Conservation (phyloP, 2,888 invertebrate species). For the Zele albiditarsus region DNA sequence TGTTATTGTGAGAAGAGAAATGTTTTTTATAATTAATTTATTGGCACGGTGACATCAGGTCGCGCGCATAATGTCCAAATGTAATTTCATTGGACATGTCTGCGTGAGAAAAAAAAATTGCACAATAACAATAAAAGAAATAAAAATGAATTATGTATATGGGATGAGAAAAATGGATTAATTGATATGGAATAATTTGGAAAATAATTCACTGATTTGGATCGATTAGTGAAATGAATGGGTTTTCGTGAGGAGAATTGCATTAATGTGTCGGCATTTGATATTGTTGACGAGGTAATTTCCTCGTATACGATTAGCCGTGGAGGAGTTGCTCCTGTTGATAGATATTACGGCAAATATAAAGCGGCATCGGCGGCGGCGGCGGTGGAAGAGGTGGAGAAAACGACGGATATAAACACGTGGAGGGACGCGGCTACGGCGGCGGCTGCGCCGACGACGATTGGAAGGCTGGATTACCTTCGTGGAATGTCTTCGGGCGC, state of each 20-base stretch:
- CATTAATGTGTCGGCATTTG: slow-evolving; percentile 6
- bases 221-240: slow-evolving; percentile 38
- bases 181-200: neutral
- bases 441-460: slow-evolving; percentile 51
- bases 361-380: neutral
- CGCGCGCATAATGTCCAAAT: slow-evolving; percentile 32
- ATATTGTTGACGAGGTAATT: slow-evolving; percentile 5
- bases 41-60: slow-evolving; percentile 33
- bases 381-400: neutral
- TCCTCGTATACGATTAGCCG: neutral
- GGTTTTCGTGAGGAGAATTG: slow-evolving; percentile 28
- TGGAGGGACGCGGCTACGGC: slow-evolving; percentile 46
- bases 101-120: slow-evolving; percentile 1
- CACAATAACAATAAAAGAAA: neutral
- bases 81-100: slow-evolving; percentile 30
- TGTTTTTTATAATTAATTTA: slow-evolving; percentile 11
- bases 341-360: neutral
- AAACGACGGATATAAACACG: slow-evolving; percentile 24
- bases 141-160: neutral
- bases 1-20: slow-evolving; percentile 11
- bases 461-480: slow-evolving; percentile 71
- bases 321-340: slow-evolving; percentile 1
- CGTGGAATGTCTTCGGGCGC: slow-evolving; percentile 73
- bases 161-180: neutral
- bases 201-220: neutral